Percentiles rank a stretch among this genome's conserved stretches.
These are phyloP conservation scores for Chromobotia macracanthus DNA, from an alignment of 2,797 vertebrate species.

Conservation along the genomic window DNA sequence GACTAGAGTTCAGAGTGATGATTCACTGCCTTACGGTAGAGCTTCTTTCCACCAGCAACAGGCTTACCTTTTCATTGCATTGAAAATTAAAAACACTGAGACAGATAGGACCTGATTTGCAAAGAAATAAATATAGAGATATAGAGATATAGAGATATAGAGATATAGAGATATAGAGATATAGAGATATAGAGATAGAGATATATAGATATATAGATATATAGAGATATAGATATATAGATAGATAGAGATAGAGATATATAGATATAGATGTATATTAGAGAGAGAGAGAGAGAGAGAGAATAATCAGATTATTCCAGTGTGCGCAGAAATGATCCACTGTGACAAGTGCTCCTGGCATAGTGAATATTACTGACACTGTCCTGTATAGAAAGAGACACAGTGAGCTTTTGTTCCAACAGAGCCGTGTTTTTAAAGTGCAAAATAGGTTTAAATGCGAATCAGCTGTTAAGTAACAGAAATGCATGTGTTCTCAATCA, in stretches of 20 bases:
- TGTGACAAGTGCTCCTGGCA: not conserved
- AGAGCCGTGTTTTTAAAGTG: slow-evolving; percentile 44
- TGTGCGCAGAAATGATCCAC: slow-evolving; percentile 14
- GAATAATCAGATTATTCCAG: slow-evolving; percentile 31
- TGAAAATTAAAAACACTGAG: not conserved
- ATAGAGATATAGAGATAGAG: too few relatives aligned
- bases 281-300: too few relatives aligned
- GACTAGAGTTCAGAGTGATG: not conserved
- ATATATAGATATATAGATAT: too few relatives aligned
- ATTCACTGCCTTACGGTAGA: not conserved
- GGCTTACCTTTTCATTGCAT: not conserved
- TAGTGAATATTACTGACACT: slow-evolving; percentile 22
- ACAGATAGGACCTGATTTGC: not conserved
- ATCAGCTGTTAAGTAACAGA: not conserved
- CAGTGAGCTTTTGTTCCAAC: slow-evolving; percentile 26
- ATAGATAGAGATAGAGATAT: too few relatives aligned
- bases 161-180: too few relatives aligned
- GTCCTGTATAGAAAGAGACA: not conserved
- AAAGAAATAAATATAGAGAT: slow-evolving; percentile 23
- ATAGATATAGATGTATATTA: too few relatives aligned
- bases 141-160: too few relatives aligned
- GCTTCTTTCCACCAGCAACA: slow-evolving; percentile 5
- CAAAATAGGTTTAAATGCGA: slow-evolving; percentile 45
- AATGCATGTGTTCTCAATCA: slow-evolving; percentile 13
- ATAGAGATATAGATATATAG: too few relatives aligned